phyloP scores from a whole-genome alignment of 1,140 invertebrate genomes.

The Drosophila leontia region DNA sequence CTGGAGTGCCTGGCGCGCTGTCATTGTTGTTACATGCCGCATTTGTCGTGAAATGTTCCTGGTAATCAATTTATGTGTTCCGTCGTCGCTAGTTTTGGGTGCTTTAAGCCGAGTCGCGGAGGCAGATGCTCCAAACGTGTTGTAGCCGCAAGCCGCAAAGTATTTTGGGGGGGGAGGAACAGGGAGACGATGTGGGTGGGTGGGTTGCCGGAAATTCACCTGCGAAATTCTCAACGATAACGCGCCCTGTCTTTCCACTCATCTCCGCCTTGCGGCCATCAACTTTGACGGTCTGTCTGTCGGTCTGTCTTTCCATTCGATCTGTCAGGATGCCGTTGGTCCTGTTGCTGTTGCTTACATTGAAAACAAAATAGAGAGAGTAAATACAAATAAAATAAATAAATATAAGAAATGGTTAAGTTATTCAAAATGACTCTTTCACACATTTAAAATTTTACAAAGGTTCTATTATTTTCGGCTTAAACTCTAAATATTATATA shows the following conservation, averaged over 20 bases:
- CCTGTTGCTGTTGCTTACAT: conserved; percentile 14
- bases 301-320: conserved; percentile 1
- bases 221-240: conserved; percentile 53
- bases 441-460: too few relatives aligned
- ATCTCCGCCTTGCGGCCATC: conserved; percentile 48
- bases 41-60: conserved; percentile 74
- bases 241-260: conserved; percentile 31
- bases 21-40: conserved; percentile 71
- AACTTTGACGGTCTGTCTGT: conserved; percentile 40
- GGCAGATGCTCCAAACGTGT: conserved; percentile 31
- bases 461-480: too few relatives aligned
- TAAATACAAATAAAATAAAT: neutral
- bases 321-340: conserved; percentile 22
- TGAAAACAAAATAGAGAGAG: neutral
- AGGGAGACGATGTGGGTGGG: neutral
- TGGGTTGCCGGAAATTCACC: conserved; percentile 45
- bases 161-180: neutral
- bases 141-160: conserved; percentile 19
- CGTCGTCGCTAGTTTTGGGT: conserved; percentile 46
- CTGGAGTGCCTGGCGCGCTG: conserved; percentile 15
- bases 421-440: neutral
- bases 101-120: conserved; percentile 32
- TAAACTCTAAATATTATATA: too few relatives aligned
- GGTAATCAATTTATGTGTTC: conserved; percentile 77
- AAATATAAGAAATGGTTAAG: neutral